Evolutionary conservation across 2,113 vertebrate species (phyloP).

Genomic region (Marmota monax): DNA sequence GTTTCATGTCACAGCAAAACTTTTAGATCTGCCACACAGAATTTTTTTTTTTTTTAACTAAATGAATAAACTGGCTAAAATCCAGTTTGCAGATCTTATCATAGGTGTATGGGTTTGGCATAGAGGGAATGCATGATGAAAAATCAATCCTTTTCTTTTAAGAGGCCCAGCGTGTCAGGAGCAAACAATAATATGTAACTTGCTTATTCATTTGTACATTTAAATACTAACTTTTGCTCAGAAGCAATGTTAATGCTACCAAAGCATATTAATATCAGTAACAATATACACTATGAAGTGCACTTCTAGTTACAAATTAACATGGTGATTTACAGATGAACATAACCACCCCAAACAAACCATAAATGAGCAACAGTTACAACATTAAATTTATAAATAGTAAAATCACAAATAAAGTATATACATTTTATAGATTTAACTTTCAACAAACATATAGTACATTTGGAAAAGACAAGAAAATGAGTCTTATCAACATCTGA

Average conservation of each 20-base stretch:
- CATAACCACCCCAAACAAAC: slow-evolving; percentile 70
- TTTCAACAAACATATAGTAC: slow-evolving; percentile 89
- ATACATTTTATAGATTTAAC: slow-evolving; percentile 87
- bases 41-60: slow-evolving; percentile 51
- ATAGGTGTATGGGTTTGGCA: slow-evolving; percentile 15
- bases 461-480: slow-evolving; percentile 85
- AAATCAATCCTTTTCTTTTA: slow-evolving; percentile 64
- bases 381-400: slow-evolving; percentile 89
- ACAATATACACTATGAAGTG: slow-evolving; percentile 78
- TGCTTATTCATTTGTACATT: slow-evolving; percentile 81
- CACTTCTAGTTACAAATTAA: slow-evolving; percentile 81
- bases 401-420: slow-evolving; percentile 90
- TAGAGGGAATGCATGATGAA: neutral
- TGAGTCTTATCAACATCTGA: slow-evolving; percentile 81
- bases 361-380: slow-evolving; percentile 82
- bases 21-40: slow-evolving; percentile 46
- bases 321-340: slow-evolving; percentile 72
- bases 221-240: slow-evolving; percentile 81
- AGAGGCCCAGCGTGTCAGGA: slow-evolving; percentile 62
- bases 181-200: slow-evolving; percentile 79
- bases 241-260: slow-evolving; percentile 77
- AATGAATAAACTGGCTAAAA: slow-evolving; percentile 74
- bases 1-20: slow-evolving; percentile 51
- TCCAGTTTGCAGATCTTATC: slow-evolving; percentile 51
- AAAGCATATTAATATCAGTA: slow-evolving; percentile 83